These are phyloP conservation scores for Pharmacophagus antenor DNA, from an alignment of 2,888 invertebrate species.

Conservation along the genomic window DNA sequence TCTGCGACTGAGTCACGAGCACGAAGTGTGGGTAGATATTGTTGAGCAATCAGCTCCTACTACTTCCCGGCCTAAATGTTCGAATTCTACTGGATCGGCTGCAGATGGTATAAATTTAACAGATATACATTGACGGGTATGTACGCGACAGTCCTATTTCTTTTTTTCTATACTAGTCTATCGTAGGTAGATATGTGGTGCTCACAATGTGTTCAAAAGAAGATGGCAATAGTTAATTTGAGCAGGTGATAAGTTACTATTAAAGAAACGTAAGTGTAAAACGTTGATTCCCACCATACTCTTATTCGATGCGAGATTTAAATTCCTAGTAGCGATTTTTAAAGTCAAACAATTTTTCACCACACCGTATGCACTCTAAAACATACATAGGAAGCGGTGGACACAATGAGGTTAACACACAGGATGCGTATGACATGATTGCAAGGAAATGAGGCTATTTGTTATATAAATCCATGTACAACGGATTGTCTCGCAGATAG, in stretches of 20 bases:
- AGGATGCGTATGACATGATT: too few relatives aligned
- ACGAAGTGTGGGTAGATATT: constrained; percentile 22
- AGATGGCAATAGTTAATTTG: neutral
- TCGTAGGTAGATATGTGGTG: too few relatives aligned
- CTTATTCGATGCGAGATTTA: neutral
- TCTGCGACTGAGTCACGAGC: constrained; percentile 17
- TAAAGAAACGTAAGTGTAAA: neutral
- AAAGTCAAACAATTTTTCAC: too few relatives aligned
- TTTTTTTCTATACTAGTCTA: neutral
- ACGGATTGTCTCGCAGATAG: too few relatives aligned
- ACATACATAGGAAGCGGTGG: too few relatives aligned
- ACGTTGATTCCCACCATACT: neutral
- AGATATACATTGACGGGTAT: neutral
- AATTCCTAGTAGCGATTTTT: too few relatives aligned
- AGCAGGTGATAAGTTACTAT: neutral
- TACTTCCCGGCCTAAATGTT: constrained; percentile 24
- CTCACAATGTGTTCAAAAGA: too few relatives aligned
- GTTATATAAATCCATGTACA: too few relatives aligned
- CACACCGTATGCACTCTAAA: too few relatives aligned
- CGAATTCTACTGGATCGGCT: neutral
- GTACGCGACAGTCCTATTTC: neutral
- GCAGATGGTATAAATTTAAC: constrained; percentile 6
- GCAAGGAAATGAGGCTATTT: too few relatives aligned
- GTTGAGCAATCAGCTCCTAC: constrained; percentile 22
- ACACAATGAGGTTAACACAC: too few relatives aligned